Conservation (phyloP, 2,797 vertebrate genomes). For the Ammospiza maritima region DNA sequence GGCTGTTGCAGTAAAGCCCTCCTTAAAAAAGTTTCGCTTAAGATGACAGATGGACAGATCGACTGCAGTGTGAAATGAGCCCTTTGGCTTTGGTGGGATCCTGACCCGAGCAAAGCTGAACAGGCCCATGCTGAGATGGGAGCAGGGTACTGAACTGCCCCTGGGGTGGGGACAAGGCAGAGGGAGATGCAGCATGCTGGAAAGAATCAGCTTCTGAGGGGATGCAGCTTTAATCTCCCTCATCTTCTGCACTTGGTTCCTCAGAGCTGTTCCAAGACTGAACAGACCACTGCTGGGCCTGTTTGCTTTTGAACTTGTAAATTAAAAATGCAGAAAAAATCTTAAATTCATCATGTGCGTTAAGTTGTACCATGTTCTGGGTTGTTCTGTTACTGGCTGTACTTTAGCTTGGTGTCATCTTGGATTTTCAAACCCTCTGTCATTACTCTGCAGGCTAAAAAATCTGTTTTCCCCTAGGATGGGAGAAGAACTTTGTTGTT, state of each 20-base stretch:
- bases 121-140: background rate
- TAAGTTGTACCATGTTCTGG: background rate
- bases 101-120: background rate
- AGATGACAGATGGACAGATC: background rate
- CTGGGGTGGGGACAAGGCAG: too few species aligned
- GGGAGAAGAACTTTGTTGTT: background rate
- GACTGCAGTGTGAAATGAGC: background rate
- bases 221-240: background rate
- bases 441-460: background rate
- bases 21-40: background rate
- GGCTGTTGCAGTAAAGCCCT: background rate
- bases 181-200: background rate
- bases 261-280: background rate
- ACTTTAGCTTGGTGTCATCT: background rate
- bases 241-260: background rate
- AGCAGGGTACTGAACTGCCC: background rate
- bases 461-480: background rate
- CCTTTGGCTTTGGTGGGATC: background rate
- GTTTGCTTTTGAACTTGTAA: background rate
- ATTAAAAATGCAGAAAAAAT: background rate
- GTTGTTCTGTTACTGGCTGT: background rate
- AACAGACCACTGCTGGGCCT: background rate
- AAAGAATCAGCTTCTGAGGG: background rate
- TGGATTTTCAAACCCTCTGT: background rate
- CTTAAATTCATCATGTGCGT: background rate